Conservation (phyloP, 2,797 vertebrate species). For the Alosa sapidissima region DNA sequence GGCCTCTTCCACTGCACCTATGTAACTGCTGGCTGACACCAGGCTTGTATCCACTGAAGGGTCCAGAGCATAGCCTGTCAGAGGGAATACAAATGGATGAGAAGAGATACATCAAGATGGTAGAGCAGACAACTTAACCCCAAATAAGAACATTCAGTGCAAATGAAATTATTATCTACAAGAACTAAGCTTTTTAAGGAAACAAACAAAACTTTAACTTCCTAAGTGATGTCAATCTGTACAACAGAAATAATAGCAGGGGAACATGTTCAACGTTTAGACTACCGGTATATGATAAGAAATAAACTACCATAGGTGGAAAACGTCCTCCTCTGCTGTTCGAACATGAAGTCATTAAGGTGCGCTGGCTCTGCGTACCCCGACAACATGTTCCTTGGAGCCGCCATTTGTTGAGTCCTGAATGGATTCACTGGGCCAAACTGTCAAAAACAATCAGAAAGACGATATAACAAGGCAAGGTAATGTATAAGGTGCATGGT, state of each 20-base stretch:
- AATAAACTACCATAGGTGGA: slow-evolving; percentile 84
- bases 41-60: slow-evolving; percentile 90
- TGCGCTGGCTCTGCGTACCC: slow-evolving; percentile 95
- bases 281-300: not conserved
- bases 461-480: not conserved
- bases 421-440: slow-evolving; percentile 95
- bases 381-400: slow-evolving; percentile 97
- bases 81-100: not conserved
- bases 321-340: slow-evolving; percentile 96
- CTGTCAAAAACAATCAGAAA: slow-evolving; percentile 60
- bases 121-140: not conserved
- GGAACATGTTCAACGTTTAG: no score
- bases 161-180: no score
- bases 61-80: slow-evolving; percentile 92
- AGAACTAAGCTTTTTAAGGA: no score
- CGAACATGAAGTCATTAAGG: slow-evolving; percentile 99
- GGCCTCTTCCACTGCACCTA: slow-evolving; percentile 94
- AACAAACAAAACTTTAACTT: no score
- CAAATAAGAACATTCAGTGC: no score
- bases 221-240: no score
- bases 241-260: no score
- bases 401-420: slow-evolving; percentile 93
- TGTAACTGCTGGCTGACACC: slow-evolving; percentile 76
- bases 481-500: not conserved
- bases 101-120: not conserved